These are phyloP conservation scores for Iphiclides podalirius DNA, from an alignment of 2,888 invertebrate genomes.

Conservation along the genomic window DNA sequence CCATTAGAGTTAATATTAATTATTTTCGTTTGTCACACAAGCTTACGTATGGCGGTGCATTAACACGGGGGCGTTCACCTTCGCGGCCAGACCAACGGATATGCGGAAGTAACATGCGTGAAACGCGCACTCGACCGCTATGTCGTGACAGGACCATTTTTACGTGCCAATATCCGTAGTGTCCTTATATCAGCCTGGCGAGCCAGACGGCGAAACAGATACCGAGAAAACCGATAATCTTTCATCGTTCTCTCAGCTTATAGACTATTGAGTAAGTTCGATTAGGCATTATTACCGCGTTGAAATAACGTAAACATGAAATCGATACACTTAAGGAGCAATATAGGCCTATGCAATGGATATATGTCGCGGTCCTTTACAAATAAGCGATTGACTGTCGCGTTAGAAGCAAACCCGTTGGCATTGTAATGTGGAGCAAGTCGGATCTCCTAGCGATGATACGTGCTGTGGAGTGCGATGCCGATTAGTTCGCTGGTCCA, in stretches of 20 bases:
- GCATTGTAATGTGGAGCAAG: slow-evolving; percentile 12
- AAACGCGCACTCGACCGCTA: slow-evolving; percentile 10
- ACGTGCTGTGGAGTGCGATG: slow-evolving; percentile 18
- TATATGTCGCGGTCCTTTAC: no score
- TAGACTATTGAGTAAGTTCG: background rate
- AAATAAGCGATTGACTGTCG: no score
- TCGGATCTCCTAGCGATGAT: slow-evolving; percentile 20
- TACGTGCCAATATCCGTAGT: background rate
- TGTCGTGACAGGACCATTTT: slow-evolving; percentile 8
- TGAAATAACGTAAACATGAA: no score
- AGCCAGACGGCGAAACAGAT: slow-evolving; percentile 1
- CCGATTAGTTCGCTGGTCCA: slow-evolving; percentile 25
- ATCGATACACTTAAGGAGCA: no score
- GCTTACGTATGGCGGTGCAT: slow-evolving; percentile 56
- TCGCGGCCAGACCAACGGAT: slow-evolving; percentile 33
- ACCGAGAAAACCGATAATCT: background rate
- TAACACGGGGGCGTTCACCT: slow-evolving; percentile 65
- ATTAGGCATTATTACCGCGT: no score
- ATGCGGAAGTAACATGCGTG: slow-evolving; percentile 34
- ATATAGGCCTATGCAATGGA: no score
- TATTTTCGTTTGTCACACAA: slow-evolving; percentile 37
- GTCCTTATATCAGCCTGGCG: background rate
- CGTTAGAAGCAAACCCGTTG: slow-evolving; percentile 9
- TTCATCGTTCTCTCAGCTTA: background rate
- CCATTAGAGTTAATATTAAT: no score